A percentile compares a stretch with the other conserved stretches of the same genome.
Conservation (phyloP, 2,888 invertebrate genomes). For the Drosophila subsilvestris region DNA sequence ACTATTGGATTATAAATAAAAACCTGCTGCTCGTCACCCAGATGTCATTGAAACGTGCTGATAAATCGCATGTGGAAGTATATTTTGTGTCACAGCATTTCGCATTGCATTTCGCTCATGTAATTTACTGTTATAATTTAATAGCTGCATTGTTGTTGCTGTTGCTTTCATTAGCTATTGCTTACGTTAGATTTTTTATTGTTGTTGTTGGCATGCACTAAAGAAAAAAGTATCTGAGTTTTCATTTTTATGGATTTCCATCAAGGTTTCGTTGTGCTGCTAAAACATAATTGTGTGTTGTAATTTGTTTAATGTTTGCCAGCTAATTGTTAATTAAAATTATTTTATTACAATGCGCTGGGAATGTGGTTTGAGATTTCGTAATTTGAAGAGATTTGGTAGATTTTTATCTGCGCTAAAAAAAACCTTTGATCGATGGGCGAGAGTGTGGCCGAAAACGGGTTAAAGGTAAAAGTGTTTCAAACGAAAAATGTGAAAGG, state of each 20-base stretch:
- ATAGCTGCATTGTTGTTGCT: slow-evolving; percentile 17
- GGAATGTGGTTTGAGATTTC: background rate
- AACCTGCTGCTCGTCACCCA: slow-evolving; percentile 16
- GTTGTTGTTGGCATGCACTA: background rate
- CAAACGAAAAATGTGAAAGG: slow-evolving; percentile 21
- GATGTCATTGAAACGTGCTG: slow-evolving; percentile 39
- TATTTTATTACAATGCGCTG: slow-evolving; percentile 14
- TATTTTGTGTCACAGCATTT: slow-evolving; percentile 24
- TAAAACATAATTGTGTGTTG: slow-evolving; percentile 19
- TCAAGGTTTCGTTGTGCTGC: slow-evolving; percentile 16
- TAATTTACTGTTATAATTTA: slow-evolving; percentile 50
- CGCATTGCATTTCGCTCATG: slow-evolving; percentile 25
- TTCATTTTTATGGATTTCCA: slow-evolving; percentile 8
- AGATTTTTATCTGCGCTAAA: background rate
- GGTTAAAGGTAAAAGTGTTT: slow-evolving; percentile 24
- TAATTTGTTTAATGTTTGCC: slow-evolving; percentile 13
- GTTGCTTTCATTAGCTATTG: slow-evolving; percentile 21
- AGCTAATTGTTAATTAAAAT: slow-evolving; percentile 18
- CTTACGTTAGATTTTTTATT: background rate
- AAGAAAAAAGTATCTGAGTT: background rate
- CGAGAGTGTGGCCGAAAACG: background rate
- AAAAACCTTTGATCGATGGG: background rate
- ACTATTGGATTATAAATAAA: slow-evolving; percentile 31
- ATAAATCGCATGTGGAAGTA: slow-evolving; percentile 51
- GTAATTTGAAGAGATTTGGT: slow-evolving; percentile 1